A percentile compares a stretch with the other conserved stretches of the same genome.
phyloP scores from a whole-genome alignment of 1,140 invertebrate species.

The Anoplophora glabripennis region DNA sequence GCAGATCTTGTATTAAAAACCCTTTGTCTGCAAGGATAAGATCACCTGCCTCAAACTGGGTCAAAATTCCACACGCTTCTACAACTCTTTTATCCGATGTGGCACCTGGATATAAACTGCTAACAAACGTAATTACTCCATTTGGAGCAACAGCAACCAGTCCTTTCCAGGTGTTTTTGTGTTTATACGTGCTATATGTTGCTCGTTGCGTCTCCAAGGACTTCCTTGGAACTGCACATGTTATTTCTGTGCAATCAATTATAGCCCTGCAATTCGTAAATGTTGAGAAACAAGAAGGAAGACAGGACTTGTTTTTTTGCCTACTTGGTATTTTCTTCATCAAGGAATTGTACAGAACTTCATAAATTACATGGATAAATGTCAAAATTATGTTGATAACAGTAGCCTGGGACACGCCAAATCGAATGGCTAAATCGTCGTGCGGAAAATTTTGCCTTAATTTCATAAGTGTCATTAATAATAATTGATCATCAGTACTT shows the following conservation, averaged over 20 bases:
- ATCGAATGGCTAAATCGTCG: no score
- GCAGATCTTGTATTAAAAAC: slow-evolving; percentile 28
- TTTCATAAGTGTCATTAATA: no score
- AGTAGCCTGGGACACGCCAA: no score
- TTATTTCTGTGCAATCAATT: slow-evolving; percentile 28
- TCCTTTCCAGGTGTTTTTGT: slow-evolving; percentile 23
- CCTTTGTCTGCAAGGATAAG: slow-evolving; percentile 30
- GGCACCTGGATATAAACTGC: slow-evolving; percentile 20
- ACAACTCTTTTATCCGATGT: slow-evolving; percentile 31
- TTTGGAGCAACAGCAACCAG: slow-evolving; percentile 30
- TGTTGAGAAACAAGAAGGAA: slow-evolving; percentile 16
- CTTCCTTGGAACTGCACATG: slow-evolving; percentile 9
- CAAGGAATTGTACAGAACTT: no score
- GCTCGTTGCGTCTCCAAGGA: slow-evolving; percentile 20
- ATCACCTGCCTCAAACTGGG: slow-evolving; percentile 20
- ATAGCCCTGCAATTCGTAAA: slow-evolving; percentile 28
- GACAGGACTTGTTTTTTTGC: slow-evolving; percentile 25
- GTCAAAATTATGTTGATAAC: no score
- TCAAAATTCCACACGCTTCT: slow-evolving; percentile 13
- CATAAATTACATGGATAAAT: no score
- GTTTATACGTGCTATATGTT: slow-evolving; percentile 27
- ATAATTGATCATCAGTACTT: no score
- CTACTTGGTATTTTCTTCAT: no score
- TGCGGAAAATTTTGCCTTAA: no score
- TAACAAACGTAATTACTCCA: slow-evolving; percentile 27